Evolutionary conservation across 2,113 vertebrate species (phyloP).

Genomic region (Sphaerodactylus townsendi): DNA sequence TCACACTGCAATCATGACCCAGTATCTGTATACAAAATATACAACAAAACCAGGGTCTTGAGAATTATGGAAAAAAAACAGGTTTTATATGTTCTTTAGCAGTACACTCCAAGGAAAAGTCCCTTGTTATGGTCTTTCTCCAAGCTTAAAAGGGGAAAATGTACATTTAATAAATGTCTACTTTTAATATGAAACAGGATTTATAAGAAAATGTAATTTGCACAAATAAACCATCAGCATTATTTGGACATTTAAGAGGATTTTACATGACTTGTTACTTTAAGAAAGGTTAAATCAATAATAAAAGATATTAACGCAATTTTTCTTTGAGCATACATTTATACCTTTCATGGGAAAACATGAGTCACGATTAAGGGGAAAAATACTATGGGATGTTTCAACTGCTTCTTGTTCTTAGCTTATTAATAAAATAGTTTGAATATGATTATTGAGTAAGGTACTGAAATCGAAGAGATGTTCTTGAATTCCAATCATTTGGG

Average conservation of each 20-base stretch:
- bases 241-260: conserved; percentile 32
- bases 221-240: conserved; percentile 44
- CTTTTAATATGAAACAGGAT: conserved; percentile 37
- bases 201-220: conserved; percentile 46
- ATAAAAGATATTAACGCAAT: conserved; percentile 35
- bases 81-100: conserved; percentile 21
- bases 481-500: not conserved
- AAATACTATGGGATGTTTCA: conserved; percentile 13
- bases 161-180: conserved; percentile 24
- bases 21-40: conserved; percentile 6
- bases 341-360: not conserved
- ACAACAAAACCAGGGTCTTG: conserved; percentile 1
- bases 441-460: conserved; percentile 3
- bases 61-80: conserved; percentile 14
- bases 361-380: not conserved
- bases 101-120: conserved; percentile 1
- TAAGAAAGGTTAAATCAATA: conserved; percentile 41
- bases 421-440: not conserved
- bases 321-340: conserved; percentile 33
- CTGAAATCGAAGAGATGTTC: not conserved
- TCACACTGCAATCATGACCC: not conserved
- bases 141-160: conserved; percentile 44
- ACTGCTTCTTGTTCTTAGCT: not conserved
- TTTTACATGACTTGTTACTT: conserved; percentile 42
- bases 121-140: conserved; percentile 30